Evolutionary conservation across 2,113 vertebrate species (phyloP).

Genomic region (Ceuthmochares aereus): DNA sequence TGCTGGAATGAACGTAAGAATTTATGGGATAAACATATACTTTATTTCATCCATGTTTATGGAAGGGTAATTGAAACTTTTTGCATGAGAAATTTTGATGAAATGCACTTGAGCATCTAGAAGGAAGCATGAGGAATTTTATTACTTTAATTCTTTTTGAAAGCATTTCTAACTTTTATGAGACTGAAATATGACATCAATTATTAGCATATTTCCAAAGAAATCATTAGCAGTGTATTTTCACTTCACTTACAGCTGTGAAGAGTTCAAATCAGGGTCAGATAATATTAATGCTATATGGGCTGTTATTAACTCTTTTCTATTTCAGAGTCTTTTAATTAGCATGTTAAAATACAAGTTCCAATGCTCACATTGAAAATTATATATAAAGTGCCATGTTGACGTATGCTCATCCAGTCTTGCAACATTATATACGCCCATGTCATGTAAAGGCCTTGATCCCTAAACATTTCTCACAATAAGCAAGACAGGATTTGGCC

Average conservation of each 20-base stretch:
- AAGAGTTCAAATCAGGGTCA: conserved; percentile 43
- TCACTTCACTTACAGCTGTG: background rate
- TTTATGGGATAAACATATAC: conserved; percentile 22
- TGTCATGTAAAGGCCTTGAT: background rate
- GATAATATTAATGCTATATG: background rate
- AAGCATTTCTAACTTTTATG: conserved; percentile 40
- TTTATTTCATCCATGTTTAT: conserved; percentile 41
- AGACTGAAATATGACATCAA: conserved; percentile 38
- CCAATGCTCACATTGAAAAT: background rate
- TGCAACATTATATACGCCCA: rapidly evolving
- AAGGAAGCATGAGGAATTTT: background rate
- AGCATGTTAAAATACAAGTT: background rate
- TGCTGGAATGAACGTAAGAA: background rate
- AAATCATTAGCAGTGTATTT: background rate
- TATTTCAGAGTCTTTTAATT: background rate
- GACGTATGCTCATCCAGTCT: background rate
- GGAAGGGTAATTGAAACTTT: conserved; percentile 5
- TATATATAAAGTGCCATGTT: background rate
- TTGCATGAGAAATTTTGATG: conserved; percentile 2
- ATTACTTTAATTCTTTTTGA: conserved; percentile 27
- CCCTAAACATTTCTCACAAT: background rate
- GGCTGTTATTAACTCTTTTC: background rate
- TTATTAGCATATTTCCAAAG: conserved; percentile 26
- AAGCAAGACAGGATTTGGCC: background rate
- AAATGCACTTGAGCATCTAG: background rate